These are phyloP conservation scores for Marcusenius ussheri DNA, from an alignment of 2,113 vertebrate species.

Conservation along the genomic window DNA sequence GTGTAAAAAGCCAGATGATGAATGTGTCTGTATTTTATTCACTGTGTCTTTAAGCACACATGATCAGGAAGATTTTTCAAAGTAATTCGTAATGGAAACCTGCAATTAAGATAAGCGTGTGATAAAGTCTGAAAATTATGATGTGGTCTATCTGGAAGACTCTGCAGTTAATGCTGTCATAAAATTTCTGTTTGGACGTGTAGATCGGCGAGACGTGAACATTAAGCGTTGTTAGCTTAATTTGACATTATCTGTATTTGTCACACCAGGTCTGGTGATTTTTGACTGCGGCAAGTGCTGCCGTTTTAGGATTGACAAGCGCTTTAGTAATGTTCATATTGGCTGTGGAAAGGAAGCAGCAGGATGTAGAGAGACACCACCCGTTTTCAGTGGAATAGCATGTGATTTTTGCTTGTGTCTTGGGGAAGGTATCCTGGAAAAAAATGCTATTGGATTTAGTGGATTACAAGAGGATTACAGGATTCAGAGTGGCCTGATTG, in stretches of 20 bases:
- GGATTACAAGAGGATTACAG: conserved; percentile 17
- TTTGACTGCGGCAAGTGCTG: neutral
- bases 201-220: neutral
- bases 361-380: neutral
- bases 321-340: neutral
- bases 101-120: neutral
- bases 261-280: neutral
- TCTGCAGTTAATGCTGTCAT: neutral
- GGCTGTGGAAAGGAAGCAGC: neutral
- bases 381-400: neutral
- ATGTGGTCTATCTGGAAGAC: neutral
- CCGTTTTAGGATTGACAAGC: neutral
- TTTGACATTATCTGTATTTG: neutral
- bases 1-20: neutral
- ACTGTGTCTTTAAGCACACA: neutral
- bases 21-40: neutral
- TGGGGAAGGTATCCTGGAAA: neutral
- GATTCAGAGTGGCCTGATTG: conserved; percentile 2
- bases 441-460: neutral
- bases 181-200: neutral
- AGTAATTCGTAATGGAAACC: conserved; percentile 4
- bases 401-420: neutral
- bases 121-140: neutral
- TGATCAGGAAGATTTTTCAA: neutral
- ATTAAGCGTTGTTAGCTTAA: neutral